Percentiles rank a stretch among this genome's conserved stretches.
Conservation (phyloP, 1,140 invertebrate species). For the Chymomyza costata region DNA sequence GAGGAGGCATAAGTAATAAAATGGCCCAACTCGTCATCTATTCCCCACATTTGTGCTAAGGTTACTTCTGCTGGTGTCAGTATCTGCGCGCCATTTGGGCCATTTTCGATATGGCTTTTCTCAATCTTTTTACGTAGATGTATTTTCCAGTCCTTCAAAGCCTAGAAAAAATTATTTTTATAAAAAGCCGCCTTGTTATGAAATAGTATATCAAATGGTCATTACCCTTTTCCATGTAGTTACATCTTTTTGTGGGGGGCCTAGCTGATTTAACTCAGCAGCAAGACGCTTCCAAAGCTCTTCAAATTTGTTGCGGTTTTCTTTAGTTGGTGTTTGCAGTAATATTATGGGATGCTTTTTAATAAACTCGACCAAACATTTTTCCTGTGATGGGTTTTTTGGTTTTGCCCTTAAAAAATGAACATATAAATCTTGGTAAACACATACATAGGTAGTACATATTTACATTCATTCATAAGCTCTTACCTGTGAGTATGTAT, state of each 20-base stretch:
- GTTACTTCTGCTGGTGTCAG: slow-evolving; percentile 51
- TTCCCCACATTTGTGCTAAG: slow-evolving; percentile 47
- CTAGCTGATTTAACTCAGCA: slow-evolving; percentile 36
- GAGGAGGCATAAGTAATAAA: slow-evolving; percentile 54
- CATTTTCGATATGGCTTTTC: slow-evolving; percentile 54
- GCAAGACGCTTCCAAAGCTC: slow-evolving; percentile 49
- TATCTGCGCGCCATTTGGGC: slow-evolving; percentile 48
- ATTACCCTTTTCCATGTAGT: slow-evolving; percentile 52
- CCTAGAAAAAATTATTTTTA: slow-evolving; percentile 15
- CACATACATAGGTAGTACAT: too few relatives aligned
- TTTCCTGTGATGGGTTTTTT: slow-evolving; percentile 44
- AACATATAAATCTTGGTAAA: too few relatives aligned
- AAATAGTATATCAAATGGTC: not conserved
- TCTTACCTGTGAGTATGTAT: slow-evolving; percentile 16
- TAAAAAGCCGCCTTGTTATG: not conserved
- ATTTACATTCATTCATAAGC: slow-evolving; percentile 34
- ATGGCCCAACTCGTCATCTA: slow-evolving; percentile 53
- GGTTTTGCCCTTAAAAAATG: slow-evolving; percentile 49
- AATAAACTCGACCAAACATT: slow-evolving; percentile 47
- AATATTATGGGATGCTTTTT: slow-evolving; percentile 48
- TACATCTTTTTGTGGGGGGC: slow-evolving; percentile 50
- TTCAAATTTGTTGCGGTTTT: slow-evolving; percentile 37
- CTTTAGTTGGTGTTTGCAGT: slow-evolving; percentile 54
- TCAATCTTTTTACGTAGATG: slow-evolving; percentile 60
- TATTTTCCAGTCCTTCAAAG: slow-evolving; percentile 59